Conservation (phyloP, 1,140 invertebrate species). For the Gerris buenoi region DNA sequence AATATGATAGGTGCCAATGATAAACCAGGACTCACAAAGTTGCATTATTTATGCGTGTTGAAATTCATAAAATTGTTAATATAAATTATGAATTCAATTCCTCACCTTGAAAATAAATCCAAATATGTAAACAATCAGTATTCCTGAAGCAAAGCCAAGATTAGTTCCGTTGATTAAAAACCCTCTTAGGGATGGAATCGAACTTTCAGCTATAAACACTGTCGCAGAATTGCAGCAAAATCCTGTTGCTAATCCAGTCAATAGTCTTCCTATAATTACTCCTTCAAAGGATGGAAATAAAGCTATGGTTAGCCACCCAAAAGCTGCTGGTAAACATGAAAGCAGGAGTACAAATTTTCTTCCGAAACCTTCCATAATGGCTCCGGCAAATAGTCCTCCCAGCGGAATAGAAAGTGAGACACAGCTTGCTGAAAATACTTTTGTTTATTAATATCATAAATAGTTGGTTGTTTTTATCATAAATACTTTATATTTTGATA, state of each 20-base stretch:
- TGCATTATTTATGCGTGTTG: too few species aligned
- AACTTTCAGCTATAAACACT: slow-evolving; percentile 45
- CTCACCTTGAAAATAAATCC: slow-evolving; percentile 39
- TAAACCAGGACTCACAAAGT: too few species aligned
- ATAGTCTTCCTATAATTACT: slow-evolving; percentile 39
- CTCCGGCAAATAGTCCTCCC: slow-evolving; percentile 36
- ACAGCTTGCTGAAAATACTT: slow-evolving; percentile 32
- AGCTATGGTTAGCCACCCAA: slow-evolving; percentile 41
- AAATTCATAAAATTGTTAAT: too few species aligned
- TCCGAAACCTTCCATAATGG: slow-evolving; percentile 40
- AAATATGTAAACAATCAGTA: slow-evolving; percentile 42
- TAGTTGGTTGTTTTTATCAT: background rate
- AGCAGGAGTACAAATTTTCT: slow-evolving; percentile 36
- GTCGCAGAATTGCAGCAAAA: slow-evolving; percentile 41
- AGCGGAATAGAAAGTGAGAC: slow-evolving; percentile 34
- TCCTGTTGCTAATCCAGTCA: slow-evolving; percentile 46
- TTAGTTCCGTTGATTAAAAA: slow-evolving; percentile 44
- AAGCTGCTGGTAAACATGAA: slow-evolving; percentile 35
- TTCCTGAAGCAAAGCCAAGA: slow-evolving; percentile 40
- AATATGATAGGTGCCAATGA: too few species aligned
- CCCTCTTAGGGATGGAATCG: slow-evolving; percentile 36
- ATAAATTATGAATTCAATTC: too few species aligned
- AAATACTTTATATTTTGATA: background rate
- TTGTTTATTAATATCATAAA: background rate
- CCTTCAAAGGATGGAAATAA: slow-evolving; percentile 28